phyloP scores from a whole-genome alignment of 1,140 invertebrate genomes.

The Anastatus disparis region DNA sequence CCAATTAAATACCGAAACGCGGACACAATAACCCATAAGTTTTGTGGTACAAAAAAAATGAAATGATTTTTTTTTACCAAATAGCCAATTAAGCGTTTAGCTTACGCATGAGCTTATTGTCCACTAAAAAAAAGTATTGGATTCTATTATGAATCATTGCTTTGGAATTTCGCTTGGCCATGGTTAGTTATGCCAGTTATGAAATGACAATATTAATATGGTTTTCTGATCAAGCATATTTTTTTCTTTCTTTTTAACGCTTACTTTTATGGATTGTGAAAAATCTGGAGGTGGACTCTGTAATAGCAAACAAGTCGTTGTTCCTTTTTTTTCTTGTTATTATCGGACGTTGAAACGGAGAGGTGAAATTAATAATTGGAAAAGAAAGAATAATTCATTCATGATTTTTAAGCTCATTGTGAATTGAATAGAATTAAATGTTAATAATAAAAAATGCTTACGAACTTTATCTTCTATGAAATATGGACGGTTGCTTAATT shows the following conservation, averaged over 20 bases:
- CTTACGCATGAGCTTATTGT: not conserved
- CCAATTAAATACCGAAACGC: slow-evolving; percentile 21
- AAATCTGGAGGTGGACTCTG: slow-evolving; percentile 1
- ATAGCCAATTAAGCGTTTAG: not conserved
- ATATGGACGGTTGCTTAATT: too few species aligned
- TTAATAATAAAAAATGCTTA: too few species aligned
- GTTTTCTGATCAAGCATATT: not conserved
- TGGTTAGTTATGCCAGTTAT: not conserved
- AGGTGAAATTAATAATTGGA: not conserved
- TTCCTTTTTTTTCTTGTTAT: too few species aligned
- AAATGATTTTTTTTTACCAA: slow-evolving; percentile 5
- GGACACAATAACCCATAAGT: slow-evolving; percentile 1
- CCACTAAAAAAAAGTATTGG: not conserved
- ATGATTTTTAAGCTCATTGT: too few species aligned
- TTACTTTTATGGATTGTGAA: too few species aligned
- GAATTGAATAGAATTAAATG: too few species aligned
- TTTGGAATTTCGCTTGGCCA: not conserved
- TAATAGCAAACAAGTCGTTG: not conserved
- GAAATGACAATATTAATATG: slow-evolving; percentile 12
- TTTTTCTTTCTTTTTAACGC: not conserved
- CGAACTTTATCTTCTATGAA: too few species aligned
- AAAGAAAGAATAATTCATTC: too few species aligned
- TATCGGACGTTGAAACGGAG: not conserved
- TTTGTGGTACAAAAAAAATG: too few species aligned
- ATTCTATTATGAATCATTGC: slow-evolving; percentile 12